These are phyloP conservation scores for Drosophila kikkawai DNA, from an alignment of 1,140 invertebrate species.

Conservation along the genomic window DNA sequence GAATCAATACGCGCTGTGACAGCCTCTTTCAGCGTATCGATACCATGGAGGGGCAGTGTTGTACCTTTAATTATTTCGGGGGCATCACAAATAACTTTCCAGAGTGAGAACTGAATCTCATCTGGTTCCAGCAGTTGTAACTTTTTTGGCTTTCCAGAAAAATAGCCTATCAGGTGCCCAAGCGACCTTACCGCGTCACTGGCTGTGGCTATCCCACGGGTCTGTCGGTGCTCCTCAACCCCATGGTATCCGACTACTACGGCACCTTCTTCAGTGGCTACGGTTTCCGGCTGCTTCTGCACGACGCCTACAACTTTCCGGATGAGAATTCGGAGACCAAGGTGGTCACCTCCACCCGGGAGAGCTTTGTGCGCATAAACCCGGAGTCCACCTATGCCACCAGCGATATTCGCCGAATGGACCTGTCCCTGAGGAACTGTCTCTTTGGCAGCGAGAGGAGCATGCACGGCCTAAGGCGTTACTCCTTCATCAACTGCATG, in stretches of 20 bases:
- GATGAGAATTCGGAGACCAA: constrained; percentile 87
- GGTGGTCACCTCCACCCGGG: constrained; percentile 86
- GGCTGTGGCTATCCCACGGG: constrained; percentile 89
- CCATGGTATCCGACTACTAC: constrained; percentile 86
- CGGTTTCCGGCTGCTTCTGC: constrained; percentile 85
- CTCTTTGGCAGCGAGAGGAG: constrained; percentile 86
- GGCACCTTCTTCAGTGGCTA: constrained; percentile 81
- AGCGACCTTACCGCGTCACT: constrained; percentile 86
- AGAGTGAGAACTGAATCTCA: constrained; percentile 44
- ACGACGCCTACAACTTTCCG: constrained; percentile 87
- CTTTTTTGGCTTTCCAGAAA: constrained; percentile 45
- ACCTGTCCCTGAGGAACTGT: constrained; percentile 86
- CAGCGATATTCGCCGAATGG: constrained; percentile 85
- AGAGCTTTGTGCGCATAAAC: constrained; percentile 87
- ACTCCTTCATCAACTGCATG: constrained; percentile 89
- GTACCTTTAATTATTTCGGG: constrained; percentile 88
- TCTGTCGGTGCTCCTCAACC: constrained; percentile 86
- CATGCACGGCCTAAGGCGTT: constrained; percentile 84
- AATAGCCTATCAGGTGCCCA: constrained; percentile 78
- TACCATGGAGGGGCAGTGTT: constrained; percentile 87
- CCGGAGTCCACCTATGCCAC: constrained; percentile 87
- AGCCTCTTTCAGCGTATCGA: constrained; percentile 87
- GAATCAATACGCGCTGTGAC: constrained; percentile 86
- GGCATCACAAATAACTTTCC: constrained; percentile 78
- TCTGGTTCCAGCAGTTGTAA: no score